Evolutionary conservation across 2,888 invertebrate species (phyloP), one percentile per base, ranked within the genome.

Genomic region (Microctonus brassicae): DNA sequence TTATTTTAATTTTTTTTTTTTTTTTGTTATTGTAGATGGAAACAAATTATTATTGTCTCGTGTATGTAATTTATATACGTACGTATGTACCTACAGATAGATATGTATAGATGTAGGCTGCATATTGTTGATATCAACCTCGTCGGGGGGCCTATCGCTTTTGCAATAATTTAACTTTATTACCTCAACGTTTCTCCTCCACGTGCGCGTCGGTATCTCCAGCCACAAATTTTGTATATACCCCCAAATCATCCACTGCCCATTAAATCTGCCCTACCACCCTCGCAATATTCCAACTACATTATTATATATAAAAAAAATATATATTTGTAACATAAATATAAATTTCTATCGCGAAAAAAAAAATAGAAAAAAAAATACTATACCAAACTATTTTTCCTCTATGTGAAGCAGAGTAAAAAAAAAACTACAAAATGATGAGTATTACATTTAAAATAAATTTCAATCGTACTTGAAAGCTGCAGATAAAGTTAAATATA

Each of bases 121-220:
- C 57, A 66, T 24, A 66, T 66, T 55, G 66, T 66, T 66, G 66
- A 66, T 66, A 66, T 66, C 39, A 55, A 47, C 26, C 66, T 66
- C 22, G 36, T 55, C 26, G n/a, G 66, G 33, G n/a, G 66, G 33
- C 57, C 33, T 66, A 66, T 66, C 66, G 55, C 66, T 34, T 36
- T 17, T n/a, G 66, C 66, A 66, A 66, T 66, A 66, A 66, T 66
- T 66, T 66, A 55, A 29, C 55, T 66, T 66, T 66, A 66, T 66
- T 63, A 42, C 63, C 47, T 33, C 29, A 9, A 33, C 29, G 33
- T n/a, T 33, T 47, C 47, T 22, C 26, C 39, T 63, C 42, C 63
- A 63, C 63, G 63, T 63, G 42, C 47, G 39, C 42, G 26, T n/a
- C 17, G 42, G 42, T 63, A 63, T 63, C 63, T 63, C 63, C 26